phyloP scores from a whole-genome alignment of 2,797 vertebrate species.

The Halcyon smyrnensis region DNA sequence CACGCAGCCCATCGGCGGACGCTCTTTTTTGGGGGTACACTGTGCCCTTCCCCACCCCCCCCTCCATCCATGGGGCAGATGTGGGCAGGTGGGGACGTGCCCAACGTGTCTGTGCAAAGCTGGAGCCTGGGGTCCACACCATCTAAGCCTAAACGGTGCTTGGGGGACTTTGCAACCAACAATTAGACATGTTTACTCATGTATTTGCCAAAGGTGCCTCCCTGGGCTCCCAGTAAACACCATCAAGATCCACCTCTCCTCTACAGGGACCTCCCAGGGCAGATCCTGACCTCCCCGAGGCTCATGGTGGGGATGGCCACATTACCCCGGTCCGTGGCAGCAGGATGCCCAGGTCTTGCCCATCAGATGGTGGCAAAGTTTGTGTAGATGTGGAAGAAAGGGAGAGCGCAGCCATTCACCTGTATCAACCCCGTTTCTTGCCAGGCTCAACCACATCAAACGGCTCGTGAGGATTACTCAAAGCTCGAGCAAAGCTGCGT shows the following conservation, averaged over 20 bases:
- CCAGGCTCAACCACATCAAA: constrained; percentile 51
- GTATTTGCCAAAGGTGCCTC: constrained; percentile 1
- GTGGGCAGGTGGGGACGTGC: background rate
- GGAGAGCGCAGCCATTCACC: background rate
- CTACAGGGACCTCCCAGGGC: background rate
- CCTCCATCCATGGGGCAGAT: accelerated
- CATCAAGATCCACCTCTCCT: background rate
- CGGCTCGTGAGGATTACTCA: background rate
- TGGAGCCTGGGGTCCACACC: accelerated
- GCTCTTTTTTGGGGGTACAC: background rate
- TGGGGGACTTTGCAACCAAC: constrained; percentile 5
- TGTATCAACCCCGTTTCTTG: background rate
- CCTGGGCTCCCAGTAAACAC: background rate
- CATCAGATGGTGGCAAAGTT: background rate
- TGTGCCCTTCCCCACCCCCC: too few relatives aligned
- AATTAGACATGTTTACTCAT: constrained; percentile 40
- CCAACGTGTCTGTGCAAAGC: background rate
- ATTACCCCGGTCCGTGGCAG: background rate
- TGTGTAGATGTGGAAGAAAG: background rate
- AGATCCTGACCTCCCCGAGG: background rate
- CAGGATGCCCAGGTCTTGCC: background rate
- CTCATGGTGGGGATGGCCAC: background rate
- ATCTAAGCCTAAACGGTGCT: background rate
- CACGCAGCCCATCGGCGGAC: accelerated
- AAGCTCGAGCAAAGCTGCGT: background rate